Base-by-base conservation (phyloP, 2,797 vertebrate genomes). In the Etheostoma perlongum region DNA sequence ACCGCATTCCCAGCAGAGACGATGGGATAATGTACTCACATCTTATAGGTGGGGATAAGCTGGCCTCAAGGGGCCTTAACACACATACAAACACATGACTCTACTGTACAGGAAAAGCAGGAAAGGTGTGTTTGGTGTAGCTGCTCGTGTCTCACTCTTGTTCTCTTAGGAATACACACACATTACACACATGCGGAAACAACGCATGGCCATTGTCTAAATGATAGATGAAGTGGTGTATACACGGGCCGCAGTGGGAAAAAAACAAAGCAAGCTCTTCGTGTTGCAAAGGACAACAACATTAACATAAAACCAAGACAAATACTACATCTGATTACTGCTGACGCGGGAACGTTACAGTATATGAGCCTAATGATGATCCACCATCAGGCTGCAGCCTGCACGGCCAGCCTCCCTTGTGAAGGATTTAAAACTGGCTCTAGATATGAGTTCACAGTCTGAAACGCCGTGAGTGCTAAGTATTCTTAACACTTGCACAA, bases 291-390 rank as follows among this genome's bases (percentile, higher is more conserved):
- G 86, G 86, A 92, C 88, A 91, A 91, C 88, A 87, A 78, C 78
- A 89, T 91, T 89, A 93, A 73, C 85, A 88, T 88, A 89, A 92
- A 67, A 85, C 80, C 67, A 75, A 91, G 89, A 93, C 87, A 88
- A 92, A 93, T 87, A 78, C 60, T 53, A 58, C 82, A 81, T 75
- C 69, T 51, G 70, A 94, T 92, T 89, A 89, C 75, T 81, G 89
- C 88, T 88, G 91, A 90, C 75, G 69, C 51, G 21, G 68, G 75
- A 74, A 87, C 49, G 59, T 82, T 84, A 88, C 80, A 77, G 87
- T 88, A 77, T 88, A 85, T 65, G 89, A 89, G 88, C 65, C 79
- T 88, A 87, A 91, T 91, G 90, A 92, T 86, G 89, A 92, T 86
- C 72, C 81, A 63, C 82, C 77, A 82, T 89, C 90, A 83, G 70